Evolutionary conservation across 2,113 vertebrate species (phyloP).

Genomic region (Colistium nudipinnis): DNA sequence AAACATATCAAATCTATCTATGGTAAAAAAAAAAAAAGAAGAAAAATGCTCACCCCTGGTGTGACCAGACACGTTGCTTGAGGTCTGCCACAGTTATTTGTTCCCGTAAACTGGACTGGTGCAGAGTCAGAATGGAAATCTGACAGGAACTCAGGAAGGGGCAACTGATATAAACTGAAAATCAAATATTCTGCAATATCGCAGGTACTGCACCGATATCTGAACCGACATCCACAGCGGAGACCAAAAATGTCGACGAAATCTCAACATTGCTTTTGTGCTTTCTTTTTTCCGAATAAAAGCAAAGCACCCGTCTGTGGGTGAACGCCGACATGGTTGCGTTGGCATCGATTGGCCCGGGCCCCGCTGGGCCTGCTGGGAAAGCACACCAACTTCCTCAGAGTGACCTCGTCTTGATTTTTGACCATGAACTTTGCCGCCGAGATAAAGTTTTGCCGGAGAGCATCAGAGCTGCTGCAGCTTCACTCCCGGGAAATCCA

Average conservation of each 20-base stretch:
- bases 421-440: slow-evolving; percentile 56
- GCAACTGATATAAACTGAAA: background rate
- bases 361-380: background rate
- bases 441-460: slow-evolving; percentile 64
- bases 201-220: background rate
- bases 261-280: slow-evolving; percentile 30
- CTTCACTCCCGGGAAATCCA: slow-evolving; percentile 76
- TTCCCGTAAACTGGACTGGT: background rate
- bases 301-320: slow-evolving; percentile 29
- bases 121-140: background rate
- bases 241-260: background rate
- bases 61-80: background rate
- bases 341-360: slow-evolving; percentile 33
- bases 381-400: background rate
- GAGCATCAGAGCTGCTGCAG: slow-evolving; percentile 49
- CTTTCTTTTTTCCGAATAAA: slow-evolving; percentile 28
- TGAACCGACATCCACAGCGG: background rate
- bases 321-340: slow-evolving; percentile 26
- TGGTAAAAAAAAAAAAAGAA: background rate
- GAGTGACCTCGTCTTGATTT: slow-evolving; percentile 57
- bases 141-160: background rate
- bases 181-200: background rate
- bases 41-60: background rate
- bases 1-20: too few species aligned
- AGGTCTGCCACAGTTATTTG: background rate